phyloP scores from a whole-genome alignment of 1,140 invertebrate genomes.

The Platyscapa corneri region DNA sequence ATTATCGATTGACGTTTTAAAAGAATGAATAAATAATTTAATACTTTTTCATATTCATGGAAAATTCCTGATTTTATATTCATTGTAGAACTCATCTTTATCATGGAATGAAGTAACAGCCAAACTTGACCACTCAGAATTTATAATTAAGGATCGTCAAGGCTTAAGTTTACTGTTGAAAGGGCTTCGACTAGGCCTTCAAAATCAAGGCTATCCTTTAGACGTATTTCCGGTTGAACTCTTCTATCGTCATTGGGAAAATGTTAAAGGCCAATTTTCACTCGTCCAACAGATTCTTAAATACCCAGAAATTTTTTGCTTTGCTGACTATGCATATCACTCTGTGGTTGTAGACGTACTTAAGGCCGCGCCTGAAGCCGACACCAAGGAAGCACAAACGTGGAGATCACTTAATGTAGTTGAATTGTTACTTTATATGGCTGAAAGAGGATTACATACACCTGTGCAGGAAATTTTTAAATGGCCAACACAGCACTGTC shows the following conservation, averaged over 20 bases:
- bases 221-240: slow-evolving; percentile 91
- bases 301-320: slow-evolving; percentile 94
- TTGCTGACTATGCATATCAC: slow-evolving; percentile 92
- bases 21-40: slow-evolving; percentile 13
- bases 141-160: slow-evolving; percentile 89
- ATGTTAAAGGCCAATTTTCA: slow-evolving; percentile 93
- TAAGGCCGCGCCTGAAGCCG: slow-evolving; percentile 93
- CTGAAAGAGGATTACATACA: slow-evolving; percentile 87
- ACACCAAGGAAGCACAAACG: slow-evolving; percentile 92
- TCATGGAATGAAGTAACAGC: slow-evolving; percentile 94
- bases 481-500: slow-evolving; percentile 93
- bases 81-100: slow-evolving; percentile 79
- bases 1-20: not conserved
- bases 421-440: slow-evolving; percentile 89
- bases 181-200: slow-evolving; percentile 85
- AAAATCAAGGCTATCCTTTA: slow-evolving; percentile 81
- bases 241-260: slow-evolving; percentile 93
- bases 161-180: slow-evolving; percentile 88
- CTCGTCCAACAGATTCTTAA: slow-evolving; percentile 90
- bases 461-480: slow-evolving; percentile 94
- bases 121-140: slow-evolving; percentile 93
- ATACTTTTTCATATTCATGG: slow-evolving; percentile 30
- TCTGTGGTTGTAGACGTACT: slow-evolving; percentile 90
- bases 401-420: slow-evolving; percentile 95
- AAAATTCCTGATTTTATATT: too few relatives aligned